Base-by-base conservation (phyloP, 2,888 invertebrate species). In the Opisthograptis luteolata region DNA sequence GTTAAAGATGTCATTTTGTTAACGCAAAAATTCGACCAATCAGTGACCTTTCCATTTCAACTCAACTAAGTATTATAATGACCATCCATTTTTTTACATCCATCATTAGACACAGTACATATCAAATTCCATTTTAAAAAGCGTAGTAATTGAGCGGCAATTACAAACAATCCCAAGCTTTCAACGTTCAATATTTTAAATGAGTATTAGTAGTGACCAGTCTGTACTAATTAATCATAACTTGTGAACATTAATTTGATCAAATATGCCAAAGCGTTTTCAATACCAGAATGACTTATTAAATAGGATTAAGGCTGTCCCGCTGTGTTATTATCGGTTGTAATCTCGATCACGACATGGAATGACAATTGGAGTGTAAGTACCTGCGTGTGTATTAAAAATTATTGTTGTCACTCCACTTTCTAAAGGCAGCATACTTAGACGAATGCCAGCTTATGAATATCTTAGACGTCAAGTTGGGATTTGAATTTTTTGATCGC, bases 361-460 rank as follows among this genome's bases (percentile, higher is more conserved):
- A 32, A 46, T 47, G 49, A 57, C 57, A 53, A 57, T 53, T 57
- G 57, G 53, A 45, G 36, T 39, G 32, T 37, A 37, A n/a, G n/a
- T n/a, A n/a, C n/a, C n/a, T n/a, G n/a, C n/a, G n/a, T n/a, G n/a
- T n/a, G n/a, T n/a, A n/a, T n/a, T n/a, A n/a, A n/a, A n/a, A n/a
- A 34, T 41, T 27, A 19, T 19, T 22, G 36, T 44, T 22, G 44
- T 42, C 28, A 41, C 3, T 12, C 35, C 14, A 34, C 54, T 55
- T 49, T 46, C 49, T 46, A 55, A 37, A 52, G 25, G n/a, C 12
- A 12, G 17, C n/a, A n/a, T n/a, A n/a, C n/a, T n/a, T n/a, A n/a
- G n/a, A n/a, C n/a, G 17, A 17, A 2, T 17, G 17, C 17, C n/a
- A n/a, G 25, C 14, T 6, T 27, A 20, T 13, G 40, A 34, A 20